These are phyloP conservation scores for Scartelaos histophorus DNA, from an alignment of 2,113 vertebrate species.

Conservation along the genomic window DNA sequence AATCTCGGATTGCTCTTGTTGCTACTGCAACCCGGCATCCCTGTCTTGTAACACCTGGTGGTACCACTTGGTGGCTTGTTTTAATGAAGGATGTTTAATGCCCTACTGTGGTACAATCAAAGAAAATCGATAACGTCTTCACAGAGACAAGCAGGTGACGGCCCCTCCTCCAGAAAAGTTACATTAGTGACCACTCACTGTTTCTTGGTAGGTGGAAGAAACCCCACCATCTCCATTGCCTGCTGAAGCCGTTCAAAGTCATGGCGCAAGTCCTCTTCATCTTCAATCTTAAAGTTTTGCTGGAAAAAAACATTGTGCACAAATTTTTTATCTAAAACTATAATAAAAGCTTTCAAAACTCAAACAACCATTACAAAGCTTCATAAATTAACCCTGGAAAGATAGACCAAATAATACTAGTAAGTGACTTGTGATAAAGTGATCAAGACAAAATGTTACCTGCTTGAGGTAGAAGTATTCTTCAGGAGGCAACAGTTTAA, in stretches of 20 bases:
- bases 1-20: no score
- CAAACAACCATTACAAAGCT: constrained; percentile 56
- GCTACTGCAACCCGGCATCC: not conserved
- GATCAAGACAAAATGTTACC: constrained; percentile 70
- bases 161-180: not conserved
- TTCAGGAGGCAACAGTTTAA: constrained; percentile 92
- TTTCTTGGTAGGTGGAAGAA: constrained; percentile 92
- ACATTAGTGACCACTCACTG: constrained; percentile 81
- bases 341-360: constrained; percentile 3
- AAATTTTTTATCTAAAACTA: not conserved
- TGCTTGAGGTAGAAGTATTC: constrained; percentile 99
- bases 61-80: not conserved
- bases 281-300: constrained; percentile 98
- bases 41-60: not conserved
- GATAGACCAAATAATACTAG: constrained; percentile 29
- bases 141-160: not conserved
- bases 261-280: constrained; percentile 92
- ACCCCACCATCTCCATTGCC: constrained; percentile 99
- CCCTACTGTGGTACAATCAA: not conserved
- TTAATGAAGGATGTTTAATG: not conserved
- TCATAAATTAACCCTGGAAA: constrained; percentile 32
- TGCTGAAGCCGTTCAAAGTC: constrained; percentile 96
- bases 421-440: not conserved
- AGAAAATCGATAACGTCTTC: not conserved
- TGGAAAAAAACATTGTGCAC: constrained; percentile 45